Evolutionary conservation across 2,888 invertebrate species (phyloP).

Genomic region (Phania funesta): DNA sequence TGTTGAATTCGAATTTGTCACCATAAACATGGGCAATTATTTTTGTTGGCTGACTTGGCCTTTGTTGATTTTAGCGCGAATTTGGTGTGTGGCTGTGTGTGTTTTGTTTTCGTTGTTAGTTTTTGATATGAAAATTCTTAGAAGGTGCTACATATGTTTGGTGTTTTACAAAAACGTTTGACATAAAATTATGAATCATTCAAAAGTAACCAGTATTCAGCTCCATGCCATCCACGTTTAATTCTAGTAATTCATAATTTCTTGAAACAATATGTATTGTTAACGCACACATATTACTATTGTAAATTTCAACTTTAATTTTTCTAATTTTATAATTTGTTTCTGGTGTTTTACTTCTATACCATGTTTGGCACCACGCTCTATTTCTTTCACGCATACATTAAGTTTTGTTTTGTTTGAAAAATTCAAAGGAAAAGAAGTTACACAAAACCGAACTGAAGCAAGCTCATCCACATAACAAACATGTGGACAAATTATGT

Average conservation of each 20-base stretch:
- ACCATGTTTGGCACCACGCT: slow-evolving; percentile 53
- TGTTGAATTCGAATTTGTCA: slow-evolving; percentile 24
- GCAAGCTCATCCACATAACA: neutral
- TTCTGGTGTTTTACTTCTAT: slow-evolving; percentile 37
- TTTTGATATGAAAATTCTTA: slow-evolving; percentile 41
- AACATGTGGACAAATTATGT: slow-evolving; percentile 9
- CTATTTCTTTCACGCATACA: slow-evolving; percentile 56
- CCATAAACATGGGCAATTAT: slow-evolving; percentile 2
- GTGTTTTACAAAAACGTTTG: slow-evolving; percentile 15
- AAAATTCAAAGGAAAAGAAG: slow-evolving; percentile 9
- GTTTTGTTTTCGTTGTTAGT: neutral
- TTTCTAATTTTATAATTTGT: slow-evolving; percentile 12
- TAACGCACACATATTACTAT: slow-evolving; percentile 6
- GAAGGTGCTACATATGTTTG: slow-evolving; percentile 40
- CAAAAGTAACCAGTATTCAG: neutral
- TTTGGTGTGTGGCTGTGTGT: too few relatives aligned
- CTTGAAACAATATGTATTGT: slow-evolving; percentile 19
- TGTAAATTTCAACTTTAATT: slow-evolving; percentile 33
- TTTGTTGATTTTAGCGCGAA: slow-evolving; percentile 23
- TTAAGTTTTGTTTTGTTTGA: slow-evolving; percentile 26
- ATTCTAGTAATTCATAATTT: slow-evolving; percentile 19
- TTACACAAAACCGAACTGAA: slow-evolving; percentile 6
- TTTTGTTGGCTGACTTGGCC: slow-evolving; percentile 11
- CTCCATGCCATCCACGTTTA: neutral
- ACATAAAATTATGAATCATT: slow-evolving; percentile 54